Base-by-base conservation (phyloP, 2,888 invertebrate species). In the Agrochola lota region DNA sequence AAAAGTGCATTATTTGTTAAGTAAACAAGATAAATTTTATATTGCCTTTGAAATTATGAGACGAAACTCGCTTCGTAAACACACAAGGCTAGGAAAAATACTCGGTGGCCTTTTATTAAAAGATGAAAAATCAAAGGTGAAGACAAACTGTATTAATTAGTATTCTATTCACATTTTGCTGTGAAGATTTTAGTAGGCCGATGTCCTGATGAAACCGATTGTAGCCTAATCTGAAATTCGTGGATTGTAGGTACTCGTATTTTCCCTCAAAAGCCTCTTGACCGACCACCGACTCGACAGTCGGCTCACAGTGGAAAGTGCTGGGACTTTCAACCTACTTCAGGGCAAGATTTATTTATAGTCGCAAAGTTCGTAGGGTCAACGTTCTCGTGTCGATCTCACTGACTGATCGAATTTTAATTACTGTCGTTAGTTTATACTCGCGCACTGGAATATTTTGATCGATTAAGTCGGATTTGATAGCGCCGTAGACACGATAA, bases 1-100 rank as follows among this genome's bases (percentile, higher is more conserved):
- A 92, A 93, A 93, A 92, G 71, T 92, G 91, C 92, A 93, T 89
- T 93, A 91, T 94, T 94, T 94, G 87, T 83, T 90, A 88, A 91
- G 89, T 92, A 93, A 94, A 94, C 92, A 94, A 90, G 90, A 84
- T 93, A 92, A 93, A 92, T 91, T 89, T 85, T 87, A 84, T 83
- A 84, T 77, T 74, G 72, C 87, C 93, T 94, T 94, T 94, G 93
- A 94, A 90, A 92, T 91, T 78, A 35, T 81, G 84, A 78, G 76
- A 77, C 71, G 77, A 81, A 90, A 86, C 85, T 82, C 75, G 74
- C 35, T 74, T 70, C 59, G 40, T 80, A 78, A 67, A 79, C 40
- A 77, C 60, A 57, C 68, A 68, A 79, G 78, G 81, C 62, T 83
- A 80, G 85, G 85, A 87, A 88, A 87, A 85, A 85, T 79, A 85